phyloP scores from a whole-genome alignment of 2,797 vertebrate genomes.

The Microctenopoma steveboyesi region DNA sequence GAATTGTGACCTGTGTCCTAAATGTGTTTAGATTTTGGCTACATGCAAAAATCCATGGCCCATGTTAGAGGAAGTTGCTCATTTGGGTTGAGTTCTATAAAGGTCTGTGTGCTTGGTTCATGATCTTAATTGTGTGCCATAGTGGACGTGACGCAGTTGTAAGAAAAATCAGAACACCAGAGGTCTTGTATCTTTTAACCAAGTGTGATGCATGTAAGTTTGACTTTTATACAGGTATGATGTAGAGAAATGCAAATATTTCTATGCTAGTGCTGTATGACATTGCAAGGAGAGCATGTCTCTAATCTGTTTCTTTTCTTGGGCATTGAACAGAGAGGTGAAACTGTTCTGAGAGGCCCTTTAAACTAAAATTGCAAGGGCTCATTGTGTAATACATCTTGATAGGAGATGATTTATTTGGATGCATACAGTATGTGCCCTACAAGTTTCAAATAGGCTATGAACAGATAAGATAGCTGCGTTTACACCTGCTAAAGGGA shows the following conservation, averaged over 20 bases:
- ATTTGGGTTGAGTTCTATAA: too few relatives aligned
- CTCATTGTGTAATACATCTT: conserved; percentile 56
- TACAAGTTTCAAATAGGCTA: conserved; percentile 73
- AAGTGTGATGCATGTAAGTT: background rate
- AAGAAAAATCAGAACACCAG: too few relatives aligned
- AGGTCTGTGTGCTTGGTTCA: too few relatives aligned
- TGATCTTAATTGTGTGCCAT: too few relatives aligned
- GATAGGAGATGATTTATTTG: conserved; percentile 83
- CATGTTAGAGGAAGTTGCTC: too few relatives aligned
- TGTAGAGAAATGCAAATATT: conserved; percentile 9
- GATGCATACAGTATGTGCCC: conserved; percentile 57
- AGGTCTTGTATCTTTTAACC: too few relatives aligned
- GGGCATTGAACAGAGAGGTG: conserved; percentile 32
- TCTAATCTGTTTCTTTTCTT: conserved; percentile 34
- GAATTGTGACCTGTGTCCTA: background rate
- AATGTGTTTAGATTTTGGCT: too few relatives aligned
- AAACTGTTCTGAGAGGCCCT: conserved; percentile 48
- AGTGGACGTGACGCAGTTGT: too few relatives aligned
- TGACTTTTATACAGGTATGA: conserved; percentile 8
- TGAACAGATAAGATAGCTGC: conserved; percentile 72
- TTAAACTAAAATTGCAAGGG: conserved; percentile 44
- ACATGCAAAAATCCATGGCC: too few relatives aligned
- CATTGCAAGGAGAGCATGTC: conserved; percentile 6
- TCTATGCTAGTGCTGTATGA: background rate
- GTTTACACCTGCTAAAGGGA: conserved; percentile 69